phyloP scores from a whole-genome alignment of 2,888 invertebrate genomes.

The Hipparchia sbordonii region DNA sequence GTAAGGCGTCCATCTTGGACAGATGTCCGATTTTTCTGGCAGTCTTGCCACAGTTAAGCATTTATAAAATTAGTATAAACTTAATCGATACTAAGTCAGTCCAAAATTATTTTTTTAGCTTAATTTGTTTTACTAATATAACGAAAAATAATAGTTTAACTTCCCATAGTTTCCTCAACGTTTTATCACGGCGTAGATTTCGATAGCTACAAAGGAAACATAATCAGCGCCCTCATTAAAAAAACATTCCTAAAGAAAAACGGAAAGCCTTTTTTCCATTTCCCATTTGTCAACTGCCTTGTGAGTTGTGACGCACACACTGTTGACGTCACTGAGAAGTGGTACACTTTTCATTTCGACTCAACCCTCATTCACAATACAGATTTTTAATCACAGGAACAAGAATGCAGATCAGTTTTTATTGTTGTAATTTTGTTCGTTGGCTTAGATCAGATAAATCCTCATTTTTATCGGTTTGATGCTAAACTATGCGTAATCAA shows the following conservation, averaged over 20 bases:
- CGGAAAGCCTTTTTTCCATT: slow-evolving; percentile 49
- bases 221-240: slow-evolving; percentile 48
- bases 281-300: slow-evolving; percentile 72
- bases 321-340: slow-evolving; percentile 54
- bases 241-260: slow-evolving; percentile 50
- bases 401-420: not conserved
- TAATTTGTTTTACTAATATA: not conserved
- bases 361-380: slow-evolving; percentile 8
- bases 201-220: slow-evolving; percentile 4
- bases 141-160: not conserved
- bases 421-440: too few species aligned
- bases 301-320: slow-evolving; percentile 64
- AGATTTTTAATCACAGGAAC: not conserved
- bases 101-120: too few species aligned
- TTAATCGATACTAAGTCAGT: too few species aligned
- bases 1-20: too few species aligned
- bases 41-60: too few species aligned
- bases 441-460: too few species aligned
- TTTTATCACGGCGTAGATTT: not conserved
- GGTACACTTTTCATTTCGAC: slow-evolving; percentile 55
- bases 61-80: too few species aligned
- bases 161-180: not conserved
- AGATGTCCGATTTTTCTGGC: too few species aligned
- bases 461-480: too few species aligned
- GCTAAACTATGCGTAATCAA: too few species aligned